Evolutionary conservation across 2,113 vertebrate species (phyloP), one percentile per base, ranked within the genome.

Genomic region (Solea senegalensis): DNA sequence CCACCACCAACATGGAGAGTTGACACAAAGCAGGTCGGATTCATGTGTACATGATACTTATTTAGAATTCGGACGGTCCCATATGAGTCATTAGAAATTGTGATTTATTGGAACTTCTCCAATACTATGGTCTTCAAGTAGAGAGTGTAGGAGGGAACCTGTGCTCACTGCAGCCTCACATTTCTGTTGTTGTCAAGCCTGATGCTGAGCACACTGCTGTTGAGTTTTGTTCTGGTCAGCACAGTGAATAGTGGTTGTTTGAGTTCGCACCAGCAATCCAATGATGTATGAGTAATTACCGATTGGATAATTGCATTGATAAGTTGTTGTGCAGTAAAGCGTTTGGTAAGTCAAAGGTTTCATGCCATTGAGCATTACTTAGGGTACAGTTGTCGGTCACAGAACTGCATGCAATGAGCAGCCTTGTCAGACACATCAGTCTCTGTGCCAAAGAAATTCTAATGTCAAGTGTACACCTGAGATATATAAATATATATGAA

Each of bases 391-490:
- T 40, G 45, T 4, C 41, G 41, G 55, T 48, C 14, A 7, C 41
- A 16, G 7, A 34, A 16, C 34, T 0, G 4, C 12, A 41, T 64
- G 53, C 40, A 53, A 11, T 69, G 8, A 15, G n/a, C 53, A 41
- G 60, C 64, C 9, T 48, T 9, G 27, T 28, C 2, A 0, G n/a
- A 13, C 28, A 45, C 8, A 6, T 12, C 5, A 7, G 40, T 46
- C 59, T 2, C 1, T 53, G 27, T 41, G 12, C 9, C 6, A 54
- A 51, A 7, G 21, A 68, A 2, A 16, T 49, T 58, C 13, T 16
- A 55, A 43, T 11, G 8, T 28, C 41, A 9, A 65, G 65, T 70
- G 45, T 58, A 73, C 39, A 65, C 52, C 27, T 14, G 28, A 69
- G 73, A 14, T 51, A 40, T 51, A 9, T 21, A 49, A 63, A n/a